Conservation (phyloP, 2,888 invertebrate genomes). For the Amiota communis region DNA sequence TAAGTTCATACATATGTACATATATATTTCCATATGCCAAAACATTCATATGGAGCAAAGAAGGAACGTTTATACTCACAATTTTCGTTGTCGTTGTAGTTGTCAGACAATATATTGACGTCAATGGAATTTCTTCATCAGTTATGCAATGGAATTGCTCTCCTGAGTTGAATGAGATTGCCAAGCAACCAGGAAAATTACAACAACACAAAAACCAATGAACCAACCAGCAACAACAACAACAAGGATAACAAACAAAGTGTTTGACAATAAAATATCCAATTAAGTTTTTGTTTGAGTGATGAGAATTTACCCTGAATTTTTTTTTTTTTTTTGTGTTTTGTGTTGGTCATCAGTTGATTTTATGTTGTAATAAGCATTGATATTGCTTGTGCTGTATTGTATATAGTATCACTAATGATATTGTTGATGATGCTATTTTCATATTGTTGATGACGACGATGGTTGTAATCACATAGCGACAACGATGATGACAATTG, state of each 20-base stretch:
- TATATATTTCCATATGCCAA: slow-evolving; percentile 48
- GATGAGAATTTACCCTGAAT: background rate
- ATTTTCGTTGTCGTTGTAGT: slow-evolving; percentile 27
- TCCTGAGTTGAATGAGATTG: slow-evolving; percentile 42
- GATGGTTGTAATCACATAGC: slow-evolving; percentile 34
- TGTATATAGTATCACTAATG: background rate
- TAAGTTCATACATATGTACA: slow-evolving; percentile 18
- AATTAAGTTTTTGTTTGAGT: slow-evolving; percentile 54
- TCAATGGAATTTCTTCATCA: slow-evolving; percentile 50
- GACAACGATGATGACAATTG: no score
- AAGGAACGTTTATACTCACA: background rate
- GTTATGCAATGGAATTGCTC: slow-evolving; percentile 62
- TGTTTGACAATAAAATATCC: slow-evolving; percentile 56
- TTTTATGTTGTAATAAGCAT: slow-evolving; percentile 19
- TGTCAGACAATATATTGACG: slow-evolving; percentile 7
- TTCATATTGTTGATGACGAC: slow-evolving; percentile 36
- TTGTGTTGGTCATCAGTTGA: background rate
- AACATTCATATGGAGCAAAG: slow-evolving; percentile 27
- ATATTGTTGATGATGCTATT: slow-evolving; percentile 26
- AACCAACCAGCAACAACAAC: background rate
- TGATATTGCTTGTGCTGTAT: background rate
- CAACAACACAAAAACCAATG: slow-evolving; percentile 21
- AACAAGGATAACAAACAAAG: background rate
- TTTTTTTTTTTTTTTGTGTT: background rate
- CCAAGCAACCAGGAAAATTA: slow-evolving; percentile 44